Base-by-base conservation (phyloP, 2,797 vertebrate species). In the Coendou prehensilis region DNA sequence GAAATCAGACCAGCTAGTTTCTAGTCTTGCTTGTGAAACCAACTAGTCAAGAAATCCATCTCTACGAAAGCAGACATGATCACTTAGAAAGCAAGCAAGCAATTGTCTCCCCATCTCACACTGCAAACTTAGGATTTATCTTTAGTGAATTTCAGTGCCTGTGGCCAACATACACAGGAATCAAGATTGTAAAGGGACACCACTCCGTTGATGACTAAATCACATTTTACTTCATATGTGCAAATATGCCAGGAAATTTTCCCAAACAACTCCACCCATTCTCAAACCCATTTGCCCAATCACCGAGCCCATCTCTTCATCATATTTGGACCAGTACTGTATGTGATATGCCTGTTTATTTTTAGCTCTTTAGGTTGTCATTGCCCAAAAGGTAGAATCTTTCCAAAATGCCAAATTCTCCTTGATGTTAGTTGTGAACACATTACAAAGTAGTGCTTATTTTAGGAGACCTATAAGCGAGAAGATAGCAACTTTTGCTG, bases 1-100 rank as follows among this genome's bases (percentile, higher is more conserved):
- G 69, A 97, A 95, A 61, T 67, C 54, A 64, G 10, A 33, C 64
- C 80, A 61, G 26, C 75, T 81, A 41, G 56, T 75, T 94, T 83
- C n/a, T 37, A 1, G 33, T 54, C 83, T 88, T 56, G 69, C 14
- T 47, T 82, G 41, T 84, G n/a, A 64, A 61, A 45, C 64, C 33
- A 63, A 37, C 22, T 37, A 33, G 56, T 90, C 64, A 82, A 41
- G 33, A 78, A 33, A 20, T 37, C 7, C 26, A 22, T 56, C 33
- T 78, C 7, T 94, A 4, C 28, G 50, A 3, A 57, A 61, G 64
- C 76, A 88, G 10, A 6, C 28, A 71, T 10, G 28, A 33, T 67
- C 9, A 8, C 57, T 63, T 67, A 15, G 22, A 30, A 69, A 81
- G 45, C 67, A 89, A 69, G 47, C 47, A 90, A 33, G 8, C 52